A percentile compares a stretch with the other conserved stretches of the same genome.
phyloP scores from a whole-genome alignment of 2,797 vertebrate species.

The Tauraco hartlaubi region DNA sequence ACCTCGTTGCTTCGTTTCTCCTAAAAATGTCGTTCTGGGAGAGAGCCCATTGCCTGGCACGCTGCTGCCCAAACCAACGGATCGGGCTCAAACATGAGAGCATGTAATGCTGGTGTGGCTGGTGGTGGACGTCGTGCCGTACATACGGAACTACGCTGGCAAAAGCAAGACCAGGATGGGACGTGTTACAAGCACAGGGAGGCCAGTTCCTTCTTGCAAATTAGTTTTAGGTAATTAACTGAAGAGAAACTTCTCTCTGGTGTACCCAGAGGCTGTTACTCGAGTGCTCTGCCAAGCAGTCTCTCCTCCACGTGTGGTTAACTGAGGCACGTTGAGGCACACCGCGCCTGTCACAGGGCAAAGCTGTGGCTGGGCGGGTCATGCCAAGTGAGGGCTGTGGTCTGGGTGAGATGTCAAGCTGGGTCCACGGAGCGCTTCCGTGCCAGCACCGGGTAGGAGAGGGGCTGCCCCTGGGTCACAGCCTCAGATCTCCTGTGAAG shows the following conservation, averaged over 20 bases:
- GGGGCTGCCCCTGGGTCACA: neutral
- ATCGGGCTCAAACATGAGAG: accelerated
- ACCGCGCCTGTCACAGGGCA: accelerated
- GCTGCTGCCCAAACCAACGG: neutral
- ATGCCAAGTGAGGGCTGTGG: accelerated
- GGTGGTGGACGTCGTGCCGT: accelerated
- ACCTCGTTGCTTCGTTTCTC: accelerated
- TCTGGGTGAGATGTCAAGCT: neutral
- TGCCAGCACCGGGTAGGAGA: neutral
- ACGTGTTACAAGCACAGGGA: accelerated
- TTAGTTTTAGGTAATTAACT: neutral
- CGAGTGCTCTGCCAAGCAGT: accelerated
- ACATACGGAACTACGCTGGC: accelerated
- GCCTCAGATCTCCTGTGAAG: accelerated
- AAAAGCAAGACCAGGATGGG: neutral
- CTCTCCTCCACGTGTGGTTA: accelerated
- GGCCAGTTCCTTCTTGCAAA: neutral
- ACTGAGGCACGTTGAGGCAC: accelerated
- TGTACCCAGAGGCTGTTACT: neutral
- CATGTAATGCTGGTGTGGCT: accelerated
- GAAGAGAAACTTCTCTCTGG: neutral
- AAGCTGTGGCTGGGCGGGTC: neutral
- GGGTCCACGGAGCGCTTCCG: accelerated
- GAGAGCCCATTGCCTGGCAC: accelerated
- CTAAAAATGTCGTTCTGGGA: accelerated